These are phyloP conservation scores for Drosophila incognita DNA, from an alignment of 2,888 invertebrate species.

Conservation along the genomic window DNA sequence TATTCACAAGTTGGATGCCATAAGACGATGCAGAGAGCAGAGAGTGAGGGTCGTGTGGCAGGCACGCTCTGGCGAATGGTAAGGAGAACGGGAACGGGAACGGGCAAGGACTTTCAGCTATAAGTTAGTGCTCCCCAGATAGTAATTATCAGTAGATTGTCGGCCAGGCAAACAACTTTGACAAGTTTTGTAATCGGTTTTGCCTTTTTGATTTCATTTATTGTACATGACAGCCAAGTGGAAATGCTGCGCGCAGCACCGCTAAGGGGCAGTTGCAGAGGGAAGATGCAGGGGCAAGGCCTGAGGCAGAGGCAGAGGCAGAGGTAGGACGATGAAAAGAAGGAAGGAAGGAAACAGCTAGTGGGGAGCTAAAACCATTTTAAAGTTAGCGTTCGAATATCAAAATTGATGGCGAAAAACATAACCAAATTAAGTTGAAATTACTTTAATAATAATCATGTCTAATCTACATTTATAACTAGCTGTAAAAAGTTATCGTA, in stretches of 20 bases:
- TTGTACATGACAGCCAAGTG: constrained; percentile 68
- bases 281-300: neutral
- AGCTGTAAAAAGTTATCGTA: neutral
- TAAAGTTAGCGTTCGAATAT: constrained; percentile 34
- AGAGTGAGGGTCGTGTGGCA: neutral
- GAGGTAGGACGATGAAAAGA: neutral
- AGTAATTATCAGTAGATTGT: constrained; percentile 80
- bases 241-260: constrained; percentile 9
- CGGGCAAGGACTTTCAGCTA: constrained; percentile 40
- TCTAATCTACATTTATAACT: constrained; percentile 1
- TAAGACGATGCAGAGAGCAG: neutral
- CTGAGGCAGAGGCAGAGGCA: neutral
- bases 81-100: neutral
- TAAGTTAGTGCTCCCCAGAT: constrained; percentile 79
- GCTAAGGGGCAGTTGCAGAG: neutral
- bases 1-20: constrained; percentile 43
- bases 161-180: constrained; percentile 67
- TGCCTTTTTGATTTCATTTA: constrained; percentile 75
- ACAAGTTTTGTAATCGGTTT: constrained; percentile 78
- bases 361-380: constrained; percentile 30
- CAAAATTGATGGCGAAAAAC: constrained; percentile 20
- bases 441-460: constrained; percentile 7
- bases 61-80: neutral
- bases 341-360: neutral
- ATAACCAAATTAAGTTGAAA: constrained; percentile 10